These are phyloP conservation scores for Sturmia bella DNA, from an alignment of 2,888 invertebrate species.

Conservation along the genomic window DNA sequence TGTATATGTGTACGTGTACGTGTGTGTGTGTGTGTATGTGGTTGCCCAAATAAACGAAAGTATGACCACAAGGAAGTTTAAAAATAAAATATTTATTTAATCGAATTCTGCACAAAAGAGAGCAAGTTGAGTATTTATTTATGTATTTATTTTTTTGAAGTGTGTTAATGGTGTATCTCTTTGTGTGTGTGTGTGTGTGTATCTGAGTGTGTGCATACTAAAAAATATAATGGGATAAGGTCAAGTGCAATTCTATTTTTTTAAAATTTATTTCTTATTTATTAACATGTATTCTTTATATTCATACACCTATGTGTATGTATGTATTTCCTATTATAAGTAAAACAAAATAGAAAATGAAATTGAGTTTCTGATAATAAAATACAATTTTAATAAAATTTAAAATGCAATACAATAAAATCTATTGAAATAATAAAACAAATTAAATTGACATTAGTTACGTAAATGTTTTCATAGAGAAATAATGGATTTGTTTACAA, in stretches of 20 bases:
- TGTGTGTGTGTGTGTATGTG: neutral
- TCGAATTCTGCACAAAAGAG: constrained; percentile 34
- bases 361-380: constrained; percentile 12
- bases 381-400: constrained; percentile 14
- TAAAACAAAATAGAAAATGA: constrained; percentile 19
- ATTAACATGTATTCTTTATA: neutral
- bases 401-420: constrained; percentile 29
- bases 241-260: constrained; percentile 37
- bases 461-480: neutral
- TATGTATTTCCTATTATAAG: constrained; percentile 21
- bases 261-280: neutral
- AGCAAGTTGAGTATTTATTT: constrained; percentile 19
- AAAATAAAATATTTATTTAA: constrained; percentile 50
- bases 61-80: constrained; percentile 54
- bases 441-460: constrained; percentile 26
- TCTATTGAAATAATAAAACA: constrained; percentile 36
- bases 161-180: neutral
- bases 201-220: neutral
- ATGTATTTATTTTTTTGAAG: constrained; percentile 1
- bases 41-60: constrained; percentile 30
- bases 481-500: constrained; percentile 6
- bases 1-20: too few relatives aligned
- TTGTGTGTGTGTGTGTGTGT: neutral
- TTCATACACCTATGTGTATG: too few relatives aligned
- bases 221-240: constrained; percentile 38